Conservation (phyloP, 2,113 vertebrate species). For the Coturnix japonica region DNA sequence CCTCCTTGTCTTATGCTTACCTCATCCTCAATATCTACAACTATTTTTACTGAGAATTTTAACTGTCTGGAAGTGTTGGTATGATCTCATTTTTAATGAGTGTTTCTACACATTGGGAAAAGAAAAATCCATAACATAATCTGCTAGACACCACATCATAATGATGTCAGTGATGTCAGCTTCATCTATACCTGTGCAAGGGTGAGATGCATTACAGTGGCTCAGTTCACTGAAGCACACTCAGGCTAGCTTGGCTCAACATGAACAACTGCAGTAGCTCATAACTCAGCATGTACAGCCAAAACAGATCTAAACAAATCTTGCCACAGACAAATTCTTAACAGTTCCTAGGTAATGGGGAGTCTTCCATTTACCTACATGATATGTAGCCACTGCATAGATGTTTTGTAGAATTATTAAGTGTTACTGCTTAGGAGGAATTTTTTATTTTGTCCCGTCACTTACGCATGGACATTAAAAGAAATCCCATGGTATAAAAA, state of each 20-base stretch:
- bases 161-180: not conserved
- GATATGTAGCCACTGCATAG: not conserved
- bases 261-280: not conserved
- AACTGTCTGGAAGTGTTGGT: not conserved
- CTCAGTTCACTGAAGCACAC: not conserved
- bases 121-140: not conserved
- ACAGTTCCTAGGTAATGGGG: rapidly evolving
- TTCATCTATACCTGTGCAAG: not conserved
- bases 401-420: not conserved
- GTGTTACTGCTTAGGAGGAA: not conserved
- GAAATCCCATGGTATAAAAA: not conserved
- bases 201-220: not conserved
- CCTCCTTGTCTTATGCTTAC: not conserved
- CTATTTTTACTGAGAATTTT: not conserved
- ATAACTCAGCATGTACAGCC: not conserved
- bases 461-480: not conserved
- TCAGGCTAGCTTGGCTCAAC: not conserved
- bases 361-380: not conserved
- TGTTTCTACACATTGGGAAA: not conserved
- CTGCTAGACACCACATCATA: not conserved
- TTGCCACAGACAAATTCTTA: not conserved
- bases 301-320: not conserved
- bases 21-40: not conserved
- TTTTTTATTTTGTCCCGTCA: not conserved
- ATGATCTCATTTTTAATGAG: not conserved